Evolutionary conservation across 2,888 invertebrate genomes (phyloP).

Genomic region (Troides helena): DNA sequence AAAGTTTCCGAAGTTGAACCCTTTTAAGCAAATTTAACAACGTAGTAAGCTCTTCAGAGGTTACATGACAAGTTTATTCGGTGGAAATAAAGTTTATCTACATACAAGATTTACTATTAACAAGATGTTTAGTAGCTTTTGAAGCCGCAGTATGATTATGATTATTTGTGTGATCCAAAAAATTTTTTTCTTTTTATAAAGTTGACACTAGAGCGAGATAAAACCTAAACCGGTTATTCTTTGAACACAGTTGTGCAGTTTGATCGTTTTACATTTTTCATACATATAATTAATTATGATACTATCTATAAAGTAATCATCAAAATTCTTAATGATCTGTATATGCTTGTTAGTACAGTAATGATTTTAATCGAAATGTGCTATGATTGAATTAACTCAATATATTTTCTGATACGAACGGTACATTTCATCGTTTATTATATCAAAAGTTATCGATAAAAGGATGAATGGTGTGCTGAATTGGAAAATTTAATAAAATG

Average conservation of each 20-base stretch:
- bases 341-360: not conserved
- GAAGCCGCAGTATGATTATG: not conserved
- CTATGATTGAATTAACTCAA: not conserved
- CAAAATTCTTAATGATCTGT: too few relatives aligned
- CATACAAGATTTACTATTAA: not conserved
- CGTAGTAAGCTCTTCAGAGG: constrained; percentile 15
- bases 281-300: too few relatives aligned
- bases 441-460: constrained; percentile 11
- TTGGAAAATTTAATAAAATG: not conserved
- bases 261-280: too few relatives aligned
- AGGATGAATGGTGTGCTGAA: not conserved
- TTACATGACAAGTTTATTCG: constrained; percentile 18
- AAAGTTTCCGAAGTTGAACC: constrained; percentile 18
- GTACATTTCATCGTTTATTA: constrained; percentile 6
- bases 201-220: too few relatives aligned
- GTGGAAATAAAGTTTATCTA: constrained; percentile 2
- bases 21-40: constrained; percentile 17
- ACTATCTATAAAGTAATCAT: not conserved
- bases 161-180: not conserved
- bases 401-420: not conserved
- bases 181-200: not conserved
- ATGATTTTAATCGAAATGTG: not conserved
- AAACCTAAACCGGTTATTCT: too few relatives aligned
- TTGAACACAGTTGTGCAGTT: too few relatives aligned
- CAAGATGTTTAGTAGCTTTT: not conserved